Evolutionary conservation across 2,888 invertebrate genomes (phyloP).

Genomic region (Sphecodes monilicornis): DNA sequence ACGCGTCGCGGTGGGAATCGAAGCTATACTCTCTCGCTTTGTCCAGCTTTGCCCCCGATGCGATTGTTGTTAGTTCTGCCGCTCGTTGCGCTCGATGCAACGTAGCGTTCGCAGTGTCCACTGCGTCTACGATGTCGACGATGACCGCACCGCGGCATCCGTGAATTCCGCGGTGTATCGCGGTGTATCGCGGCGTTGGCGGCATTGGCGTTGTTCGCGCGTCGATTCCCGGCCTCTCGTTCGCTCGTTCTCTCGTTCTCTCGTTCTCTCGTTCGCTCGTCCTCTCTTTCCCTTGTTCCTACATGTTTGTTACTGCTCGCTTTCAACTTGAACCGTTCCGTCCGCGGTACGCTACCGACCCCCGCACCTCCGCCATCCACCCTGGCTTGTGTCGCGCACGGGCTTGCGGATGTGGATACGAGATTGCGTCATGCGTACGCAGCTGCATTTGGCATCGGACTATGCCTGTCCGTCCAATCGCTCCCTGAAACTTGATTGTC

Average conservation of each 20-base stretch:
- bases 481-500: constrained; percentile 83
- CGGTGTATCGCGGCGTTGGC: not conserved
- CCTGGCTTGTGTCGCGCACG: constrained; percentile 40
- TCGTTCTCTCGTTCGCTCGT: not conserved
- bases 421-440: constrained; percentile 84
- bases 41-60: constrained; percentile 15
- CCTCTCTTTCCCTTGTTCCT: not conserved
- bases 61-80: constrained; percentile 7
- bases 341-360: constrained; percentile 28
- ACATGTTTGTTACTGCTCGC: constrained; percentile 23
- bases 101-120: constrained; percentile 13
- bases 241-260: not conserved
- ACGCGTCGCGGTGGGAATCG: constrained; percentile 78
- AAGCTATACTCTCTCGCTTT: constrained; percentile 51
- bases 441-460: constrained; percentile 81
- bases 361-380: constrained; percentile 14
- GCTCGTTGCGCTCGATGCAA: constrained; percentile 26
- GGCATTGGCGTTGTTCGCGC: constrained; percentile 13
- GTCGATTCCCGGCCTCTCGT: constrained; percentile 39
- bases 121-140: not conserved
- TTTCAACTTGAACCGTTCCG: constrained; percentile 32
- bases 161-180: not conserved
- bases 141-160: not conserved
- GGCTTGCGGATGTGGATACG: constrained; percentile 77
- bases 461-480: constrained; percentile 78